Evolutionary conservation across 2,113 vertebrate species (phyloP).

Genomic region (Plotosus lineatus): DNA sequence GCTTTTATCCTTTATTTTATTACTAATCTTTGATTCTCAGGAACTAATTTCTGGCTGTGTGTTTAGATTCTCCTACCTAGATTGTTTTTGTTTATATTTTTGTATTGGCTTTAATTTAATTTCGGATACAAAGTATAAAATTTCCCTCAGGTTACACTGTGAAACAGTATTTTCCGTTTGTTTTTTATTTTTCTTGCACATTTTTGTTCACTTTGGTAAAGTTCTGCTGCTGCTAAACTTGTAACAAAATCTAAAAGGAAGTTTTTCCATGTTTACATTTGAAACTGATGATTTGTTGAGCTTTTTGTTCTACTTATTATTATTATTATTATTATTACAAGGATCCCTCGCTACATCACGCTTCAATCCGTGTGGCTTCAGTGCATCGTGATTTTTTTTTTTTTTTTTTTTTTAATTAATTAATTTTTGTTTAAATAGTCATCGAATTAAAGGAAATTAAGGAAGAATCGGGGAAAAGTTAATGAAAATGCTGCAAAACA

Average conservation of each 20-base stretch:
- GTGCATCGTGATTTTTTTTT: too few species aligned
- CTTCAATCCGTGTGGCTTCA: too few species aligned
- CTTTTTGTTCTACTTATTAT: constrained; percentile 48
- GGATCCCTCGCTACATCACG: too few species aligned
- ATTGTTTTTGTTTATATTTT: constrained; percentile 15
- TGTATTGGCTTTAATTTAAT: constrained; percentile 41
- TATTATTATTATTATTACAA: too few species aligned
- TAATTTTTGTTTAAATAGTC: too few species aligned
- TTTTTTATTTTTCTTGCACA: constrained; percentile 22
- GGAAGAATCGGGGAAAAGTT: too few species aligned
- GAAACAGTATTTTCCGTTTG: too few species aligned
- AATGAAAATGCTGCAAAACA: too few species aligned
- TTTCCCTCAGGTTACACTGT: constrained; percentile 39
- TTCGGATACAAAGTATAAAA: constrained; percentile 34
- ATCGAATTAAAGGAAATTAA: too few species aligned
- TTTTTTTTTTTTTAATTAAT: too few species aligned
- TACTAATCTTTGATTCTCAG: neutral
- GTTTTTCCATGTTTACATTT: neutral
- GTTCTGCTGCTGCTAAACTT: constrained; percentile 33
- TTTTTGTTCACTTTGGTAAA: constrained; percentile 24
- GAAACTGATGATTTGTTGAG: neutral
- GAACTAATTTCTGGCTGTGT: neutral
- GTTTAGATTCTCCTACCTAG: neutral
- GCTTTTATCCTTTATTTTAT: neutral
- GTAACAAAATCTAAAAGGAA: too few species aligned